Conservation (phyloP, 2,113 vertebrate species). For the Bothrops jararaca region DNA sequence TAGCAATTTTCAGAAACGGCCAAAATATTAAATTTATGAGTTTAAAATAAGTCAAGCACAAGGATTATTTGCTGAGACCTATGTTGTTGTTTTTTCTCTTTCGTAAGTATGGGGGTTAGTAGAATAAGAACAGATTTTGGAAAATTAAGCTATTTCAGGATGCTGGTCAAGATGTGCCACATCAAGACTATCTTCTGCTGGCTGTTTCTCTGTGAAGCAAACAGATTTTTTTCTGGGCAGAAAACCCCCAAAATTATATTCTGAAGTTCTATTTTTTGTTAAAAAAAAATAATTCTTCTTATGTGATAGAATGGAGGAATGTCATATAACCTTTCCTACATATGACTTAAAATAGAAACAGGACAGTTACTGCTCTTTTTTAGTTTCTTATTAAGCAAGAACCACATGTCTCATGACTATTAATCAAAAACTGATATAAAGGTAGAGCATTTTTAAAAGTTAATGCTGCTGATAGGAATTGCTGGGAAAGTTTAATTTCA, state of each 20-base stretch:
- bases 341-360: not conserved
- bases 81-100: not conserved
- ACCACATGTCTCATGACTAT: not conserved
- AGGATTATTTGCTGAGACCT: not conserved
- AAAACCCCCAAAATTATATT: constrained; percentile 33
- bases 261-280: constrained; percentile 23
- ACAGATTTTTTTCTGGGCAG: constrained; percentile 38
- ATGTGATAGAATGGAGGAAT: constrained; percentile 15
- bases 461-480: not conserved
- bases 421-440: not conserved
- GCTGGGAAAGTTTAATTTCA: not conserved
- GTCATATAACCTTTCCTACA: not conserved
- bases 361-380: not conserved
- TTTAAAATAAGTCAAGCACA: not conserved
- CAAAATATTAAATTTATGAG: not conserved
- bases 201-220: constrained; percentile 53
- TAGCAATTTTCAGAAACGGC: not conserved
- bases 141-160: constrained; percentile 59
- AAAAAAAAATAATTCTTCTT: constrained; percentile 1
- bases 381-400: not conserved
- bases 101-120: not conserved
- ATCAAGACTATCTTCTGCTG: constrained; percentile 51
- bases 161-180: constrained; percentile 53
- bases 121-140: constrained; percentile 41
- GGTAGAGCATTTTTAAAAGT: not conserved